Evolutionary conservation across 2,888 invertebrate genomes (phyloP).

Genomic region (Endotricha flammealis): DNA sequence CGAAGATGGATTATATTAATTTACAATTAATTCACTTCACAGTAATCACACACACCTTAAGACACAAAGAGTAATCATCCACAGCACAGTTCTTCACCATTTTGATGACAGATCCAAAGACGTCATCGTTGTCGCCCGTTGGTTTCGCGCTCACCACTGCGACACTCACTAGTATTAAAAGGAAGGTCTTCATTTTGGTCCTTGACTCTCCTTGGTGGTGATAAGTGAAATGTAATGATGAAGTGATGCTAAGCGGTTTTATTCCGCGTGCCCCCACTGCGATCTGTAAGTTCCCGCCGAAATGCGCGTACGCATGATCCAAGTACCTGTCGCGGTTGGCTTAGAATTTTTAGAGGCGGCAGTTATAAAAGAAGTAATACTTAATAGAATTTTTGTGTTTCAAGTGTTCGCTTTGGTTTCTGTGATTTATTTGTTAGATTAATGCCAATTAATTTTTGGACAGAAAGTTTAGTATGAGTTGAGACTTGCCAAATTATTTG

Average conservation of each 20-base stretch:
- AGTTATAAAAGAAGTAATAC: too few species aligned
- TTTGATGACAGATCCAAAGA: slow-evolving; percentile 80
- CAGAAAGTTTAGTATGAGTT: too few species aligned
- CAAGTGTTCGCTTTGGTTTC: too few species aligned
- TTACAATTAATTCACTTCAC: too few species aligned
- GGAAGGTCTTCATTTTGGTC: slow-evolving; percentile 63
- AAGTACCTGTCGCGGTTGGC: slow-evolving; percentile 25
- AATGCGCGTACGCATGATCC: slow-evolving; percentile 39
- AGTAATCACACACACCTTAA: slow-evolving; percentile 83
- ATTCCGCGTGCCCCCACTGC: slow-evolving; percentile 62
- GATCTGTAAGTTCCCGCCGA: slow-evolving; percentile 33
- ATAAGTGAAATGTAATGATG: slow-evolving; percentile 60
- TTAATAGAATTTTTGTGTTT: too few species aligned
- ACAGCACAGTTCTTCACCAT: slow-evolving; percentile 84
- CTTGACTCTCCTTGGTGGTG: slow-evolving; percentile 39
- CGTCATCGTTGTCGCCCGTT: slow-evolving; percentile 72
- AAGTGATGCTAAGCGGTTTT: slow-evolving; percentile 58
- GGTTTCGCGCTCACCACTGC: slow-evolving; percentile 69
- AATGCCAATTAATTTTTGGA: too few species aligned
- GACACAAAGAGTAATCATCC: slow-evolving; percentile 82
- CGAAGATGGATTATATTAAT: too few species aligned
- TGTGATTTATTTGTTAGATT: too few species aligned
- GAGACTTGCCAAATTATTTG: too few species aligned
- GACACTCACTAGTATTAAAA: slow-evolving; percentile 68
- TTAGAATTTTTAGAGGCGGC: slow-evolving; percentile 41